These are phyloP conservation scores for Leptura quadrifasciata DNA, from an alignment of 2,888 invertebrate genomes.

Conservation along the genomic window DNA sequence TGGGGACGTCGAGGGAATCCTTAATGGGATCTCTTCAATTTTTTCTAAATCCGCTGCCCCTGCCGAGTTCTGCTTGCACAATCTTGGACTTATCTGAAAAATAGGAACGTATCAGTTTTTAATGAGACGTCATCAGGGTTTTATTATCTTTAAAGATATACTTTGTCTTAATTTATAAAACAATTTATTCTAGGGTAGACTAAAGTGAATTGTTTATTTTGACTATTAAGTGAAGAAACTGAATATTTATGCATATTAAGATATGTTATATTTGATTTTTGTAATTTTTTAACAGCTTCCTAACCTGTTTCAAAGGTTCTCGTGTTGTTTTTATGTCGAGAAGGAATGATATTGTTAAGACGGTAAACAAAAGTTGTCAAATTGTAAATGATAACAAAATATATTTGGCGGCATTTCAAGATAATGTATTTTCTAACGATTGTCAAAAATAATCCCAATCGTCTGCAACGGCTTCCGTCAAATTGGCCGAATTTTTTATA, in stretches of 20 bases:
- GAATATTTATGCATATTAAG: neutral
- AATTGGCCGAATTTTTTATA: too few relatives aligned
- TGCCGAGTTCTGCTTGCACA: slow-evolving; percentile 82
- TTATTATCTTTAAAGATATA: neutral
- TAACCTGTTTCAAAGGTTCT: neutral
- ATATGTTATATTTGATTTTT: neutral
- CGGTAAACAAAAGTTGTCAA: too few relatives aligned
- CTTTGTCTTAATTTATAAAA: neutral
- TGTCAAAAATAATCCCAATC: too few relatives aligned
- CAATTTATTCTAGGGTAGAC: neutral
- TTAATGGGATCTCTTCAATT: slow-evolving; percentile 80
- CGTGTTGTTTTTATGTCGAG: too few relatives aligned
- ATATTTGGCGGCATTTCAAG: too few relatives aligned
- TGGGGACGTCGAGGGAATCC: slow-evolving; percentile 67
- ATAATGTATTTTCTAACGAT: too few relatives aligned
- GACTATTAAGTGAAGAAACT: neutral
- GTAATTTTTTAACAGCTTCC: neutral
- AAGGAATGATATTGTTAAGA: too few relatives aligned
- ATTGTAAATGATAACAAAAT: too few relatives aligned
- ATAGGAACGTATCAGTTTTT: slow-evolving; percentile 37
- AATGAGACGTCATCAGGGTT: neutral
- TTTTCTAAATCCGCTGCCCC: slow-evolving; percentile 83
- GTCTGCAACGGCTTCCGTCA: too few relatives aligned
- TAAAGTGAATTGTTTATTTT: neutral
- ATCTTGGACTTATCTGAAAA: slow-evolving; percentile 70